These are phyloP conservation scores for Microcebus griseorufus DNA, from an alignment of 2,113 vertebrate genomes.

Conservation along the genomic window DNA sequence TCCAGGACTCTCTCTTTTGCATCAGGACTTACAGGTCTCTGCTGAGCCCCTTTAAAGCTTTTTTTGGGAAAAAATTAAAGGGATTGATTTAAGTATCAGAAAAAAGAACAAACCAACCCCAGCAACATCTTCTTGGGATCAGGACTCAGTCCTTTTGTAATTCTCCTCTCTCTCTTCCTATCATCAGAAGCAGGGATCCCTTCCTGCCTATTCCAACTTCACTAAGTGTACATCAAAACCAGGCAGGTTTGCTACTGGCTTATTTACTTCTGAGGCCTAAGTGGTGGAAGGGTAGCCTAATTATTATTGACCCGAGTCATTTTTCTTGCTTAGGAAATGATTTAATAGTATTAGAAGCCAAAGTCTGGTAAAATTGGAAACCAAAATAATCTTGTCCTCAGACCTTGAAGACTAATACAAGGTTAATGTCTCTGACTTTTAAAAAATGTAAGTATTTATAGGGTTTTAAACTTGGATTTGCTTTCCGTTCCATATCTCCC, in stretches of 20 bases:
- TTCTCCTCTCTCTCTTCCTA: neutral
- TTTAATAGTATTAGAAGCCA: conserved; percentile 70
- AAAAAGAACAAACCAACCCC: neutral
- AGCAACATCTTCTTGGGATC: neutral
- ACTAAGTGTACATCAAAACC: neutral
- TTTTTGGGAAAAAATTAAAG: neutral
- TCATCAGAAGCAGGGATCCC: neutral
- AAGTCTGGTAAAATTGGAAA: conserved; percentile 65
- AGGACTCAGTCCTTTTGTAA: neutral
- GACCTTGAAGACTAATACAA: conserved; percentile 69
- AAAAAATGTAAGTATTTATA: conserved; percentile 30
- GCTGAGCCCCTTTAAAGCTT: neutral
- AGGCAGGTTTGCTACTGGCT: neutral
- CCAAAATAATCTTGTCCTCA: conserved; percentile 68
- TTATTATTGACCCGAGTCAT: conserved; percentile 73
- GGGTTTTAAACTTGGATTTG: neutral
- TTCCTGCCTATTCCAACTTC: neutral
- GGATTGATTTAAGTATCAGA: neutral
- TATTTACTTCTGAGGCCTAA: conserved; percentile 60
- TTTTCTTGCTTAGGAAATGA: conserved; percentile 76
- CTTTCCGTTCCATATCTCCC: neutral
- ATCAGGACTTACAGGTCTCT: neutral
- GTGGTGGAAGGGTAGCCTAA: conserved; percentile 36
- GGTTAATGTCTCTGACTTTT: conserved; percentile 59
- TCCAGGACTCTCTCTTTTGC: neutral